phyloP scores from a whole-genome alignment of 2,888 invertebrate genomes.

The Cacoxenus indagator region DNA sequence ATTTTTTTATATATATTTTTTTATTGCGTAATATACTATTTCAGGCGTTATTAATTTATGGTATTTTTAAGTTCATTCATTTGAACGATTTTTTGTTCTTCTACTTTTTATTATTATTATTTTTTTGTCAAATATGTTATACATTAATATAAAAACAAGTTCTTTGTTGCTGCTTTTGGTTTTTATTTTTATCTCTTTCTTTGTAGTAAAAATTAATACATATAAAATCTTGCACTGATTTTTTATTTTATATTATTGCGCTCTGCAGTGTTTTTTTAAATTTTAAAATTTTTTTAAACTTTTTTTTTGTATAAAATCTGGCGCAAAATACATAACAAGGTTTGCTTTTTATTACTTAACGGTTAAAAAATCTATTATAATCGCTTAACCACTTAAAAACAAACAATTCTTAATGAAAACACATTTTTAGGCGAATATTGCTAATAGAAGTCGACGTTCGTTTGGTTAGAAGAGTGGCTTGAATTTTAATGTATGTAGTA shows the following conservation, averaged over 20 bases:
- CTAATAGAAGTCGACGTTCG: slow-evolving; percentile 48
- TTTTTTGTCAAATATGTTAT: slow-evolving; percentile 45
- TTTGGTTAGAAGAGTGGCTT: too few relatives aligned
- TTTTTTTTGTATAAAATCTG: slow-evolving; percentile 44
- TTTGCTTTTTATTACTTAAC: slow-evolving; percentile 30
- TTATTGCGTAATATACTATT: slow-evolving; percentile 58
- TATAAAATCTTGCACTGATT: slow-evolving; percentile 53
- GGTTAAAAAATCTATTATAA: slow-evolving; percentile 42
- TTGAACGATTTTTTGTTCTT: neutral
- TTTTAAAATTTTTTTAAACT: slow-evolving; percentile 31
- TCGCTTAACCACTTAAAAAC: neutral
- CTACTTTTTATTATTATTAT: slow-evolving; percentile 40
- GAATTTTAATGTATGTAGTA: too few relatives aligned
- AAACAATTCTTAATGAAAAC: slow-evolving; percentile 33
- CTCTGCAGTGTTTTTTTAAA: slow-evolving; percentile 24
- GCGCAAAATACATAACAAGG: slow-evolving; percentile 54
- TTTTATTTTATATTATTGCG: slow-evolving; percentile 43
- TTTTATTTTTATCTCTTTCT: slow-evolving; percentile 35
- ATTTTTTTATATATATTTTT: slow-evolving; percentile 48
- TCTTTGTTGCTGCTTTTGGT: slow-evolving; percentile 42
- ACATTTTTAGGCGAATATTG: slow-evolving; percentile 44
- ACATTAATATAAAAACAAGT: slow-evolving; percentile 54
- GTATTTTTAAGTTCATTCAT: slow-evolving; percentile 27
- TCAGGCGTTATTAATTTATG: slow-evolving; percentile 49
- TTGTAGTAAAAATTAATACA: slow-evolving; percentile 57